Percentiles rank a stretch among this genome's conserved stretches.
phyloP scores from a whole-genome alignment of 2,113 vertebrate species.

The Maccullochella peelii region DNA sequence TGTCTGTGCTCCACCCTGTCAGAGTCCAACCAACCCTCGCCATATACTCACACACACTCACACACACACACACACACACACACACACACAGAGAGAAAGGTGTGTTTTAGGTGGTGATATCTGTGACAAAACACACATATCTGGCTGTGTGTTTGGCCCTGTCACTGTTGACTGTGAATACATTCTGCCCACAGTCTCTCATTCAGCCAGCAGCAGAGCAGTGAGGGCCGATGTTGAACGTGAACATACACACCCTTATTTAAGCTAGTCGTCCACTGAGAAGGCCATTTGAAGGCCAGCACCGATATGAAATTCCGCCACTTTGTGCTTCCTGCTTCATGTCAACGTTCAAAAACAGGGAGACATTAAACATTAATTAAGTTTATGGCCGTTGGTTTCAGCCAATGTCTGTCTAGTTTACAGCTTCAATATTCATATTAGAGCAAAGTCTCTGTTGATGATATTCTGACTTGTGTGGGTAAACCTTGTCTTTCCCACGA shows the following conservation, averaged over 20 bases:
- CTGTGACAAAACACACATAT: not conserved
- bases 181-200: not conserved
- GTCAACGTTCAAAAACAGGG: not conserved
- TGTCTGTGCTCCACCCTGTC: slow-evolving; percentile 68
- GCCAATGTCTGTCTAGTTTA: not conserved
- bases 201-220: not conserved
- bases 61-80: slow-evolving; percentile 5
- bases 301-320: not conserved
- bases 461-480: not conserved
- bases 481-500: not conserved
- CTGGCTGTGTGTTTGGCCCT: not conserved
- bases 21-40: slow-evolving; percentile 58
- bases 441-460: not conserved
- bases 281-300: slow-evolving; percentile 27
- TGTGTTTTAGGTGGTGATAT: not conserved
- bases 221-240: slow-evolving; percentile 35
- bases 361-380: not conserved
- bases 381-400: not conserved
- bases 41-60: slow-evolving; percentile 29
- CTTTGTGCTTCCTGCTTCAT: not conserved
- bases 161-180: slow-evolving; percentile 17
- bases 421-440: not conserved
- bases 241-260: slow-evolving; percentile 35
- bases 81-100: not conserved
- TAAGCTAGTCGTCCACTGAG: slow-evolving; percentile 2